Evolutionary conservation across 2,113 vertebrate genomes (phyloP).

Genomic region (Campylomormyrus numenius): DNA sequence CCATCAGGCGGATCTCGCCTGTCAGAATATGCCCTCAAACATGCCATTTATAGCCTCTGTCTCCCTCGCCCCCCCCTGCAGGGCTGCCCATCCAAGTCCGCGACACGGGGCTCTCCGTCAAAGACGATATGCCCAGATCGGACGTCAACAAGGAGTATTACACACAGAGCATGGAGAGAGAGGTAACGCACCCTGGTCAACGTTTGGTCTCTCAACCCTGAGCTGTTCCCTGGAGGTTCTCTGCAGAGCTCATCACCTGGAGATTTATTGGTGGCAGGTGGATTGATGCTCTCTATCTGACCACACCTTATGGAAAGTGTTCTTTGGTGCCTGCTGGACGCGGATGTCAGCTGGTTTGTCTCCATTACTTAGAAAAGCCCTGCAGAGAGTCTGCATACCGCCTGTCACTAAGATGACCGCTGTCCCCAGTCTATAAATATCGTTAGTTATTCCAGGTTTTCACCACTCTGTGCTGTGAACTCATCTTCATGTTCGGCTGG

Average conservation of each 20-base stretch:
- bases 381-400: background rate
- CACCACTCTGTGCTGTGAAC: background rate
- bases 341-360: background rate
- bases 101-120: conserved; percentile 85
- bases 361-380: background rate
- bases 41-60: background rate
- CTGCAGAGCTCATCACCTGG: background rate
- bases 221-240: background rate
- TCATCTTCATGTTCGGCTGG: background rate
- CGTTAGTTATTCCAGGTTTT: background rate
- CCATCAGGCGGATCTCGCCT: background rate
- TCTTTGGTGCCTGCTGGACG: background rate
- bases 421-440: conserved; percentile 15
- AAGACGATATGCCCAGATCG: conserved; percentile 93
- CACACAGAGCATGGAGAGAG: conserved; percentile 97
- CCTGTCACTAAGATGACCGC: background rate
- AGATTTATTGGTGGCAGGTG: background rate
- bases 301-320: background rate
- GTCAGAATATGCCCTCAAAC: background rate
- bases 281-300: background rate
- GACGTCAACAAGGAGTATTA: conserved; percentile 99
- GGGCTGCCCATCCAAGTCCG: conserved; percentile 96
- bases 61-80: conserved; percentile 32
- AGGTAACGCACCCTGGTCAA: conserved; percentile 55
- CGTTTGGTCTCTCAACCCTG: no score